Base-by-base conservation (phyloP, 2,113 vertebrate species). In the Zosterops japonicus region DNA sequence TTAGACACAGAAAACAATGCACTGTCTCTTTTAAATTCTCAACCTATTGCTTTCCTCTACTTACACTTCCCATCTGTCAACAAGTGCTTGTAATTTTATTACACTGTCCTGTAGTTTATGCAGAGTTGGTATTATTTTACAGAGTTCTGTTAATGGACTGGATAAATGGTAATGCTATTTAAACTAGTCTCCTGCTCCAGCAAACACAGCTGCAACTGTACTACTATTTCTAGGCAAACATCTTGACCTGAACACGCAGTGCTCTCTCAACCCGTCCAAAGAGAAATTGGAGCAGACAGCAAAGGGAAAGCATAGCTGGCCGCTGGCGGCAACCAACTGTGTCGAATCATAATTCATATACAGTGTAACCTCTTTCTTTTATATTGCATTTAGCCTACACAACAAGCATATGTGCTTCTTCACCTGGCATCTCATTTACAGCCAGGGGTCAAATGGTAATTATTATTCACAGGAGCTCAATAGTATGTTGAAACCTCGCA, bases 91-190 rank as follows among this genome's bases (percentile, higher is more conserved):
- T 97, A 98, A 97, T 98, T 98, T 98, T 98, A 98, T 97, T 96
- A 97, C 97, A 97, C 94, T 97, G 97, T 97, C 97, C 97, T 98
- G 95, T 97, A 98, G 96, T 97, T 98, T 98, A 97, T 96, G 97
- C 97, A 97, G 98, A 98, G 95, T 97, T 97, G 96, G 97, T 98
- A 98, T 98, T 98, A 97, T 98, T 99, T 98, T 98, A 98, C 98
- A 98, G 97, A 98, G 97, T 98, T 98, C 97, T 98, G 97, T 98
- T 98, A 99, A 99, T 98, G 98, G 98, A 98, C 97, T 98, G 97
- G 98, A 97, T 98, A 98, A 98, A 98, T 97, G 97, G 97, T 96
- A 97, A 98, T 96, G 98, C 97, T 98, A 97, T 98, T 99, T 98
- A 98, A 98, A 98, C 98, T 98, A 96, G 97, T 97, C 97, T 96